phyloP scores from a whole-genome alignment of 2,113 vertebrate species.

The Oostethus manadensis region DNA sequence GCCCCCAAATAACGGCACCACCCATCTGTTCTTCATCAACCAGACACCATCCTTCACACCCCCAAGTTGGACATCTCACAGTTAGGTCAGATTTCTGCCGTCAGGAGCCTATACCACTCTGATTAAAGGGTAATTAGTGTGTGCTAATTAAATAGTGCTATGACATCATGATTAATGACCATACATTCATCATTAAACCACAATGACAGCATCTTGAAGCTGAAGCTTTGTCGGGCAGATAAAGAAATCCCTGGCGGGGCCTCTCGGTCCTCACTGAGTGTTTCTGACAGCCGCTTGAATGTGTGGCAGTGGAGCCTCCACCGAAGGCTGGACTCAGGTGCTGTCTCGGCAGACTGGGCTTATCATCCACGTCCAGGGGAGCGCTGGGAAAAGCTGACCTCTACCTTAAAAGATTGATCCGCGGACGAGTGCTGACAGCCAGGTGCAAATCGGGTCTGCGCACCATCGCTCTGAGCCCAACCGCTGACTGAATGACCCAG shows the following conservation, averaged over 20 bases:
- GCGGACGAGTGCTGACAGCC: conserved; percentile 53
- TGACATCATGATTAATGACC: conserved; percentile 25
- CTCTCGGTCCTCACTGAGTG: conserved; percentile 1
- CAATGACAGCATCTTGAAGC: conserved; percentile 7
- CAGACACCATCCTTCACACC: too few relatives aligned
- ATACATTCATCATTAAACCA: conserved; percentile 27
- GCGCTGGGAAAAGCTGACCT: conserved; percentile 17
- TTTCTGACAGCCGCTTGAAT: conserved; percentile 49
- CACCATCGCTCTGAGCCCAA: conserved; percentile 26
- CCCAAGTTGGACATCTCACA: too few relatives aligned
- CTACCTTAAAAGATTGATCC: conserved; percentile 34
- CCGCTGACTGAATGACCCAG: conserved; percentile 24
- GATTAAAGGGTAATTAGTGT: conserved; percentile 12
- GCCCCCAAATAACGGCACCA: too few relatives aligned
- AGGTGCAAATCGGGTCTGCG: conserved; percentile 47
- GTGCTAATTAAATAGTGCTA: conserved; percentile 20
- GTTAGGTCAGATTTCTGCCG: too few relatives aligned
- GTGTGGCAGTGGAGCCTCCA: conserved; percentile 38
- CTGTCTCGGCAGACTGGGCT: conserved; percentile 48
- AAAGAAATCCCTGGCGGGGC: conserved; percentile 15
- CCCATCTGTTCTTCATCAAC: too few relatives aligned
- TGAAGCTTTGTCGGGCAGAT: conserved; percentile 28
- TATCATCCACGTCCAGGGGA: conserved; percentile 57
- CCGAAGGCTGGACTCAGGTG: conserved; percentile 50
- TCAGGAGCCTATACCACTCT: not conserved